Percentiles rank a stretch among this genome's conserved stretches.
These are phyloP conservation scores for Rutpela maculata DNA, from an alignment of 2,888 invertebrate species.

Conservation along the genomic window DNA sequence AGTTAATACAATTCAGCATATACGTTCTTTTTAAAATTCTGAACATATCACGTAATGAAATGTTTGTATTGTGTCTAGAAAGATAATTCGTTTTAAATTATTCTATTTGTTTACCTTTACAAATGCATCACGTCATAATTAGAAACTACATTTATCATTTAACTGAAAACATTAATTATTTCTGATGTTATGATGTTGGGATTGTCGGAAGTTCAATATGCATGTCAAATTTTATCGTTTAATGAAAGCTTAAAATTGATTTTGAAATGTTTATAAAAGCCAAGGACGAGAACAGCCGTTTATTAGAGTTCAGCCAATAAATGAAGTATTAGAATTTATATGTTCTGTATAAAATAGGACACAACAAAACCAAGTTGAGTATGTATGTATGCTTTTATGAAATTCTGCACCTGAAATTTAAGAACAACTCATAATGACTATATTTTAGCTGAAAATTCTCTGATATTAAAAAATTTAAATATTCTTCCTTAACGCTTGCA, in stretches of 20 bases:
- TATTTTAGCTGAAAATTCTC: no score
- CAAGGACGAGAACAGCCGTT: background rate
- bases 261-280: background rate
- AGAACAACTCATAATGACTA: no score
- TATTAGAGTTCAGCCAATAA: no score
- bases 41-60: background rate
- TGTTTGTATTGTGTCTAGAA: background rate
- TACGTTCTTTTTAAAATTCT: background rate
- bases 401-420: no score
- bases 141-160: background rate
- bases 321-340: no score
- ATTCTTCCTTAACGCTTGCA: no score
- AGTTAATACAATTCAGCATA: background rate
- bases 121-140: slow-evolving; percentile 15
- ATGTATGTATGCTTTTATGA: no score
- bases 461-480: no score
- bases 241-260: background rate
- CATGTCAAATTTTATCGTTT: background rate
- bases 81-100: slow-evolving; percentile 11
- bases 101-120: slow-evolving; percentile 14
- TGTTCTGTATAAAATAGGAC: no score
- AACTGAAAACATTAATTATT: slow-evolving; percentile 1
- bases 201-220: slow-evolving; percentile 4
- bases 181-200: background rate
- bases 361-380: no score